phyloP scores from a whole-genome alignment of 2,888 invertebrate species.

The Cheilosia scutellata region DNA sequence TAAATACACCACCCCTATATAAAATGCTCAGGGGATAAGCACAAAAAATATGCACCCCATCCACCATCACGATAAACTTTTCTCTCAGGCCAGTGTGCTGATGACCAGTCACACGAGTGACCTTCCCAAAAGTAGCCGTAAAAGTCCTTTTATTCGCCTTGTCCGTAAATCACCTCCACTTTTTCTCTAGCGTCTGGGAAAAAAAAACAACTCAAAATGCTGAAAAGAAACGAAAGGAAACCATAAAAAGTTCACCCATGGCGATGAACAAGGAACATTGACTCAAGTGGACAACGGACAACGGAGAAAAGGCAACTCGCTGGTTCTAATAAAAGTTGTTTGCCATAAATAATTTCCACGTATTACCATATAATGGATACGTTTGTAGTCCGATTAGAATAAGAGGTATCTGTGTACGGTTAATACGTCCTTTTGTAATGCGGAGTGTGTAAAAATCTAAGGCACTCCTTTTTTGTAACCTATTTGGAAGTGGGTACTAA shows the following conservation, averaged over 20 bases:
- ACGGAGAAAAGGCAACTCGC: conserved; percentile 1
- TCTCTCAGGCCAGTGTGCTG: conserved; percentile 23
- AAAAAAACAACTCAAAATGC: neutral
- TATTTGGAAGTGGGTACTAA: conserved; percentile 31
- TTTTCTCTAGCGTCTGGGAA: neutral
- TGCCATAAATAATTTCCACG: conserved; percentile 60
- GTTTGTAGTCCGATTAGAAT: conserved; percentile 30
- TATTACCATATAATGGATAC: conserved; percentile 37
- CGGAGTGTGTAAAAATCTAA: conserved; percentile 11
- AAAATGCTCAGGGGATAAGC: neutral
- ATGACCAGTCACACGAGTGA: conserved; percentile 52
- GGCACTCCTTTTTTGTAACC: conserved; percentile 12
- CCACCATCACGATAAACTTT: conserved; percentile 46
- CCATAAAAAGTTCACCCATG: conserved; percentile 45
- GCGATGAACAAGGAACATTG: conserved; percentile 21
- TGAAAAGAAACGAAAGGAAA: conserved; percentile 13
- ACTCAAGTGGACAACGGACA: conserved; percentile 31
- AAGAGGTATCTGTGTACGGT: conserved; percentile 8
- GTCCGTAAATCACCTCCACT: conserved; percentile 52
- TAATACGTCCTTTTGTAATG: conserved; percentile 27
- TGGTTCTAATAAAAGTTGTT: conserved; percentile 46
- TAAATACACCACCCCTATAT: neutral
- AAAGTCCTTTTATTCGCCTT: conserved; percentile 30
- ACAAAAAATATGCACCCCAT: neutral
- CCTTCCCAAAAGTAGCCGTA: conserved; percentile 32